A percentile compares a stretch with the other conserved stretches of the same genome.
phyloP scores from a whole-genome alignment of 2,888 invertebrate genomes.

The Habroteleia sp. region DNA sequence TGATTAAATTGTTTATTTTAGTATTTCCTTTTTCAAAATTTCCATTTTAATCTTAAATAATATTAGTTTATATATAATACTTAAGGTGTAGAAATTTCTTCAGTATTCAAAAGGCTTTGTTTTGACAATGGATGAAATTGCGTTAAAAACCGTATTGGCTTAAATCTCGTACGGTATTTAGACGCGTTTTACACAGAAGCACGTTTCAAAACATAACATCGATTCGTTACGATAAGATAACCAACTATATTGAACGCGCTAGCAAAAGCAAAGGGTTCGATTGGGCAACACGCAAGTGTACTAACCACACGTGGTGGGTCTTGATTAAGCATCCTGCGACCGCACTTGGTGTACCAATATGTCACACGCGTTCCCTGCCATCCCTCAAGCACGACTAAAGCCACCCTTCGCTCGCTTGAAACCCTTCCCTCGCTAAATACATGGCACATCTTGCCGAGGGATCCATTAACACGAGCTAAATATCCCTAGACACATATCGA shows the following conservation, averaged over 20 bases:
- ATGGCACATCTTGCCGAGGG: conserved; percentile 50
- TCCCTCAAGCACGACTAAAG: conserved; percentile 45
- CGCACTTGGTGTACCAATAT: conserved; percentile 69
- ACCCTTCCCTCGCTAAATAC: conserved; percentile 27
- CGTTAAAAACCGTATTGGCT: too few species aligned
- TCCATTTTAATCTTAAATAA: too few species aligned
- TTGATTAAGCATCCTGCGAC: conserved; percentile 70
- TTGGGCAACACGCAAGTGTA: conserved; percentile 35
- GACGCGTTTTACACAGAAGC: too few species aligned
- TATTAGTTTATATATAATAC: too few species aligned
- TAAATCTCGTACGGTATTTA: too few species aligned
- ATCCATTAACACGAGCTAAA: conserved; percentile 51
- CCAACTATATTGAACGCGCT: conserved; percentile 31
- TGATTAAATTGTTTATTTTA: too few species aligned
- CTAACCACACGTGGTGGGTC: conserved; percentile 63
- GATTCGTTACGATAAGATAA: conserved; percentile 39
- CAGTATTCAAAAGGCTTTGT: too few species aligned
- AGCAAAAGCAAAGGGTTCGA: conserved; percentile 22
- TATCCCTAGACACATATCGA: conserved; percentile 46
- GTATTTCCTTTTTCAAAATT: too few species aligned
- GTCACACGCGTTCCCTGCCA: conserved; percentile 64
- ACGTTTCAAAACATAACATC: conserved; percentile 8
- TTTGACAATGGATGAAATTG: too few species aligned
- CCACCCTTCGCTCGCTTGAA: conserved; percentile 19
- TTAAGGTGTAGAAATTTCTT: too few species aligned